These are phyloP conservation scores for Aphaenogaster ashmeadi DNA, from an alignment of 1,140 invertebrate genomes.

Conservation along the genomic window DNA sequence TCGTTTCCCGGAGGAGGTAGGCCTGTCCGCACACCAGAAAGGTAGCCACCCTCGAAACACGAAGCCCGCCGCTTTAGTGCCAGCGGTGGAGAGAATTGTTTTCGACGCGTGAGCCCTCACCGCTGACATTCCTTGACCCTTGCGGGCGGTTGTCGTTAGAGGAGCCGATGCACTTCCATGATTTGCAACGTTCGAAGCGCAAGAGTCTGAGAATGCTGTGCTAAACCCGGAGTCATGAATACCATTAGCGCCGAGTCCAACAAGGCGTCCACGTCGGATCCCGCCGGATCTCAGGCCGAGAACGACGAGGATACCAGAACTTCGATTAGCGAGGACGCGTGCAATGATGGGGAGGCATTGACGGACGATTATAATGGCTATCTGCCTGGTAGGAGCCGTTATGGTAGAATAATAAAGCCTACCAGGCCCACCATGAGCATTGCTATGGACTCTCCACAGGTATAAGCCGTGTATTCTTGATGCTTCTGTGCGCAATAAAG, in stretches of 20 bases:
- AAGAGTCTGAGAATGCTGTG: conserved; percentile 50
- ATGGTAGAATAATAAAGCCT: conserved; percentile 71
- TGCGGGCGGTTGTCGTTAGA: not conserved
- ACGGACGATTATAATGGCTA: not conserved
- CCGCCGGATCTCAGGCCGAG: conserved; percentile 15
- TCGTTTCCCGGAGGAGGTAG: not conserved
- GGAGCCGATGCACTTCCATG: conserved; percentile 13
- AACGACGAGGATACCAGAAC: not conserved
- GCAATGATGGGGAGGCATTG: conserved; percentile 25
- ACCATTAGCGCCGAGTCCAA: conserved; percentile 40
- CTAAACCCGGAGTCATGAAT: conserved; percentile 64
- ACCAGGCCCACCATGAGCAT: conserved; percentile 51
- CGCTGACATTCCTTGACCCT: not conserved
- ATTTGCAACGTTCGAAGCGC: not conserved
- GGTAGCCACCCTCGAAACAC: conserved; percentile 66
- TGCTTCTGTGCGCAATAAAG: not conserved
- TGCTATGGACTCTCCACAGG: conserved; percentile 59
- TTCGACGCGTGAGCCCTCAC: conserved; percentile 45
- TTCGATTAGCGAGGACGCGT: not conserved
- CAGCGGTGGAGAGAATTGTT: conserved; percentile 71
- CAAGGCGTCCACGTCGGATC: conserved; percentile 50
- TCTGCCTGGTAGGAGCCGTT: conserved; percentile 65
- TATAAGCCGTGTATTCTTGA: not conserved
- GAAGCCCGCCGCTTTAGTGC: conserved; percentile 61
- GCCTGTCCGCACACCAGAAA: conserved; percentile 26